Evolutionary conservation across 2,113 vertebrate genomes (phyloP).

Genomic region (Dissostichus mawsoni): DNA sequence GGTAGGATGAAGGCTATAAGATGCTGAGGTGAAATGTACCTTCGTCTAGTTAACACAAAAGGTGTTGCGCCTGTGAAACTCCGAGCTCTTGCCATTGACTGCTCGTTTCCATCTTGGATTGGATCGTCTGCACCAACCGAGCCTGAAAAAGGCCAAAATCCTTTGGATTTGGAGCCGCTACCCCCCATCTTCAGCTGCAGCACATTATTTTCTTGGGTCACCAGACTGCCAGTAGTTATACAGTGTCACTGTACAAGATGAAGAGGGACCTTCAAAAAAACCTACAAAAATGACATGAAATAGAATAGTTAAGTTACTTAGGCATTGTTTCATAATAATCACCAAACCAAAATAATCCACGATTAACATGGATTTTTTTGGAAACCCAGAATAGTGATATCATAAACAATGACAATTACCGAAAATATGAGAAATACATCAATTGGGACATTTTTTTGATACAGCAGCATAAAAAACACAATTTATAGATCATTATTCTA

Average conservation of each 20-base stretch:
- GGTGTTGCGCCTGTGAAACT: slow-evolving; percentile 86
- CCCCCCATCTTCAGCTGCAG: slow-evolving; percentile 91
- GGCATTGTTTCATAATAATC: background rate
- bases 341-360: background rate
- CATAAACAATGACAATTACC: background rate
- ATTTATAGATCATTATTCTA: background rate
- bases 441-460: too few relatives aligned
- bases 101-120: slow-evolving; percentile 85
- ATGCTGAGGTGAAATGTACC: slow-evolving; percentile 80
- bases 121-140: slow-evolving; percentile 83
- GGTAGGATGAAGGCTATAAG: background rate
- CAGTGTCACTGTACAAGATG: slow-evolving; percentile 49
- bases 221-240: slow-evolving; percentile 57
- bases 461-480: too few relatives aligned
- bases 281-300: slow-evolving; percentile 43
- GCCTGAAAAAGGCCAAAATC: slow-evolving; percentile 93
- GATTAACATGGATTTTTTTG: background rate
- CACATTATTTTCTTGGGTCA: slow-evolving; percentile 84
- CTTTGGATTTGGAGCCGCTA: slow-evolving; percentile 92
- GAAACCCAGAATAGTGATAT: background rate
- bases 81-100: slow-evolving; percentile 86
- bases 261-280: slow-evolving; percentile 17
- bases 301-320: background rate
- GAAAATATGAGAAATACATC: background rate
- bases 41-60: slow-evolving; percentile 93